phyloP scores from a whole-genome alignment of 2,888 invertebrate genomes.

The Nomada hirtipes region DNA sequence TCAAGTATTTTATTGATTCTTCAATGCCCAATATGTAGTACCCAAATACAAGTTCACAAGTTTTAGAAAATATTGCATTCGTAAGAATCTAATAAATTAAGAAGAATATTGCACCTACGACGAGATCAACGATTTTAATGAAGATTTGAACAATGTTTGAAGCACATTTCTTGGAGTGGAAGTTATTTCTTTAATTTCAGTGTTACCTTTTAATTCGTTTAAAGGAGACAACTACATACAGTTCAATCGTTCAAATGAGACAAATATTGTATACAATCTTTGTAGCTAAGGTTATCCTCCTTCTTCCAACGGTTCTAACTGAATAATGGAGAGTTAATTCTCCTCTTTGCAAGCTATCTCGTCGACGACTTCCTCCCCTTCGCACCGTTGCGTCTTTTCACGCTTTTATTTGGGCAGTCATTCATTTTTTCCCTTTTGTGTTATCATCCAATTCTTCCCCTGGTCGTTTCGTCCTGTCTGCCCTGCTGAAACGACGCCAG shows the following conservation, averaged over 20 bases:
- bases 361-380: slow-evolving; percentile 15
- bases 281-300: background rate
- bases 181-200: no score
- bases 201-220: no score
- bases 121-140: no score
- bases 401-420: slow-evolving; percentile 6
- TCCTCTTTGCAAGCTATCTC: slow-evolving; percentile 8
- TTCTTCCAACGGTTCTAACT: background rate
- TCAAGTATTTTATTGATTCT: no score
- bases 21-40: no score
- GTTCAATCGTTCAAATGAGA: background rate
- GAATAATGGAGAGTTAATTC: slow-evolving; percentile 24
- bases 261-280: background rate
- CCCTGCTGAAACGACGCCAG: slow-evolving; percentile 45
- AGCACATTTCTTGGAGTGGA: no score
- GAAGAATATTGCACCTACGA: no score
- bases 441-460: slow-evolving; percentile 31
- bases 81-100: no score
- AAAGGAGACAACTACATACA: no score
- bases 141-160: no score
- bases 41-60: no score
- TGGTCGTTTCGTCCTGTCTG: slow-evolving; percentile 25
- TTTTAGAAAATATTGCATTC: no score
- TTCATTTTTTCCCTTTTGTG: slow-evolving; percentile 5
- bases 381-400: slow-evolving; percentile 2